Evolutionary conservation across 2,888 invertebrate genomes (phyloP).

Genomic region (Pedicia rivosa): DNA sequence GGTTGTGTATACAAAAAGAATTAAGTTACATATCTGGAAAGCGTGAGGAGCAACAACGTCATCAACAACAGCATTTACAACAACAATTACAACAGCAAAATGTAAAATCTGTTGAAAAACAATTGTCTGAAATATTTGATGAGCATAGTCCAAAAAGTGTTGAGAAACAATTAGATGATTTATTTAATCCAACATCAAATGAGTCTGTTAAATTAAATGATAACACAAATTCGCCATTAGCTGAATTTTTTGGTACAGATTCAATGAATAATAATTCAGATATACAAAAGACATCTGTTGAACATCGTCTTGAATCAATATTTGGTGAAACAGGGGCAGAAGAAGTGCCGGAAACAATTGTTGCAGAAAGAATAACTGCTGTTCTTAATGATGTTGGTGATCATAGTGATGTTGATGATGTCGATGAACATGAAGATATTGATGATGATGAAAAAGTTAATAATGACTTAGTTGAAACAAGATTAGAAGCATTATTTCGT

Average conservation of each 20-base stretch:
- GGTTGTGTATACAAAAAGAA: constrained; percentile 51
- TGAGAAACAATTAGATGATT: constrained; percentile 21
- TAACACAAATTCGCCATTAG: constrained; percentile 6
- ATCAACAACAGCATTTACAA: constrained; percentile 13
- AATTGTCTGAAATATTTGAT: constrained; percentile 27
- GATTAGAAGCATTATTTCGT: constrained; percentile 28
- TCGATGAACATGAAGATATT: too few species aligned
- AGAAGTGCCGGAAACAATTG: not conserved
- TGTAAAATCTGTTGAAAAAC: constrained; percentile 14
- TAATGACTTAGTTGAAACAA: constrained; percentile 24
- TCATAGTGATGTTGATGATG: too few species aligned
- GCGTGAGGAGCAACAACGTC: constrained; percentile 8
- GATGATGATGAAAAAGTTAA: constrained; percentile 1
- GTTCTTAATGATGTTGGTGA: too few species aligned
- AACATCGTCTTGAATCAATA: constrained; percentile 29
- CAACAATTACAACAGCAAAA: constrained; percentile 11
- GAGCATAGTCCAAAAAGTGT: constrained; percentile 19
- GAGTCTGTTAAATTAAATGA: constrained; percentile 1
- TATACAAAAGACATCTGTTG: constrained; percentile 26
- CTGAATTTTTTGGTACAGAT: constrained; percentile 7
- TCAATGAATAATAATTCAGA: constrained; percentile 10
- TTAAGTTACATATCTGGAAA: constrained; percentile 32
- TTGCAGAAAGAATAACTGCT: not conserved
- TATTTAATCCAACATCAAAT: constrained; percentile 17
- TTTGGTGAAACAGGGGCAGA: too few species aligned